Base-by-base conservation (phyloP, 2,888 invertebrate genomes). In the Diplazon laetatorius region DNA sequence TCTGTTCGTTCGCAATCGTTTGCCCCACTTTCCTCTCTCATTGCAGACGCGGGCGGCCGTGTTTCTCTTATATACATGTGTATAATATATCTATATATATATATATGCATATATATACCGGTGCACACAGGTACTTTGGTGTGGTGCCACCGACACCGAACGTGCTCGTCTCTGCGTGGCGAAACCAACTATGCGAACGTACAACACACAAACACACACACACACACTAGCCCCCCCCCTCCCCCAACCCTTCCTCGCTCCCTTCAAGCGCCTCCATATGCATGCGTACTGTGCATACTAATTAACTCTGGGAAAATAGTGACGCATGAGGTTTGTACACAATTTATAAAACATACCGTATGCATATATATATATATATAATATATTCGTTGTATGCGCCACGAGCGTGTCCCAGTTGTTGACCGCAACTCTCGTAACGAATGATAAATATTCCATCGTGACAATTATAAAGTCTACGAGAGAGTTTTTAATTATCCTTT, bases 1-100 rank as follows among this genome's bases (percentile, higher is more conserved):
- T 75, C 52, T 71, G 35, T 62, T 69, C 72, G 68, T 62, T 59
- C 37, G 65, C 44, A 55, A 66, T 44, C 66, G 60, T 62, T n/a
- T 78, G 78, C 60, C 78, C 78, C 76, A 78, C 78, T 78, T 78
- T 78, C 78, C 22, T 74, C 22, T 22, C 20, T 37, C 62, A 59
- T 76, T 52, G 59, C 66, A 65, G 50, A 63, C 60, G 50, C 59
- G 59, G 57, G 30, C 60, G n/a, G 44, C 60, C 59, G 48, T 66
- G 74, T 75, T 75, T 66, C 75, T 74, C 75, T 71, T 75, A 73
- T 63, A 63, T 42, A 37, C 46, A 50, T 16, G 59, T 22, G 3
- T 25, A 12, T 22, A 52, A 30, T 35, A 16, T 20, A 44, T 20
- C 46, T 20, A 39, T 37, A 50, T 37, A 12, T 39, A 8, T 39